Conservation (phyloP, 23 tunicate genomes). For the Phallusia fumigata region DNA sequence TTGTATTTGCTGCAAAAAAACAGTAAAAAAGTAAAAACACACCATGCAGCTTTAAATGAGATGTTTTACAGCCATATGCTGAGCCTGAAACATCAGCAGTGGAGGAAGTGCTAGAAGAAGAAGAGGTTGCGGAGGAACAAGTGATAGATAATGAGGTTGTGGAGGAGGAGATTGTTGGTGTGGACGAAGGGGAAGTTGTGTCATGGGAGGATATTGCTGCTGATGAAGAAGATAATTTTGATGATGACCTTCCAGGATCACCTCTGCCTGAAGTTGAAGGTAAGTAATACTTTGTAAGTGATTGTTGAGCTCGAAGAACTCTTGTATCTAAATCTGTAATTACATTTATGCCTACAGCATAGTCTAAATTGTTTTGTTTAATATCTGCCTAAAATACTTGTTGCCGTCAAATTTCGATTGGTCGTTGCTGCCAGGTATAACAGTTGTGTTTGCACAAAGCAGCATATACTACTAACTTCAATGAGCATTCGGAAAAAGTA, state of each 20-base stretch:
- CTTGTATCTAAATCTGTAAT: neutral
- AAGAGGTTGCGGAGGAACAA: neutral
- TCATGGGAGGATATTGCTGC: slow-evolving; percentile 64
- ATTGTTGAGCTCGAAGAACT: no score
- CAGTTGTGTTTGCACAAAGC: no score
- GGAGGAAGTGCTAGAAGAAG: slow-evolving; percentile 4
- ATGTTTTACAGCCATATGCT: neutral
- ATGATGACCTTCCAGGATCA: neutral
- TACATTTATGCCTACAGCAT: no score
- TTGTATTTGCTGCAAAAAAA: no score
- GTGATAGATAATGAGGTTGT: slow-evolving; percentile 20
- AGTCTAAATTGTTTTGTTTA: no score
- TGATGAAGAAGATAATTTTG: slow-evolving; percentile 21
- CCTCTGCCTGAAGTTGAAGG: slow-evolving; percentile 5
- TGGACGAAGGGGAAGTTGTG: slow-evolving; percentile 56
- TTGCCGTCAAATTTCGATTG: no score
- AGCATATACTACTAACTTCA: no score
- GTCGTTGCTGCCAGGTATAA: no score
- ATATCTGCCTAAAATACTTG: no score
- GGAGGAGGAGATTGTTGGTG: slow-evolving; percentile 58
- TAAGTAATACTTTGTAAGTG: neutral
- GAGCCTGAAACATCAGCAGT: neutral
- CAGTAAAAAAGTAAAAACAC: no score
- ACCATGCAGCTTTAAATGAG: no score
- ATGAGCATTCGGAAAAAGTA: no score